Base-by-base conservation (phyloP, 1,140 invertebrate species). In the Nixonia krombeini region DNA sequence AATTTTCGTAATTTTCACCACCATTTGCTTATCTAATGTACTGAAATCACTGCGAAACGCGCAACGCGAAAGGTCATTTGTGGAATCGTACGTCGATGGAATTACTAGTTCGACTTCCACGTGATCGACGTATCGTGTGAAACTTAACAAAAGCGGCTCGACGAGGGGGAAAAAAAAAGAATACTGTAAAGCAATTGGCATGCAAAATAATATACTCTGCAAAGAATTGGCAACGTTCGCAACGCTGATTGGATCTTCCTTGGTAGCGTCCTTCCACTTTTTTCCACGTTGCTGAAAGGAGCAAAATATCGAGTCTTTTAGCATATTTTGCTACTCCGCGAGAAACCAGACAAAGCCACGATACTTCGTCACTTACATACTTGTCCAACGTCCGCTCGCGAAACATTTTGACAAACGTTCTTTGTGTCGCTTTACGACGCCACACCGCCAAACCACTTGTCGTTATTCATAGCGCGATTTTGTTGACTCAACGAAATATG, bases 271-370 rank as follows among this genome's bases (percentile, higher is more conserved):
- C 25, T 4, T 26, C 4, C 9, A 26, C 25, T 26, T 26, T 26
- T 26, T 31, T 8, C 2, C 44, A 37, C 16, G 37, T 42, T 29
- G 40, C 45, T 28, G 58, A 69, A 69, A 69, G 59, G n/a, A n/a
- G n/a, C n/a, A n/a, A n/a, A n/a, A n/a, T n/a, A n/a, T n/a, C 35
- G 40, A 70, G 53, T 58, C 45, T 64, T 59, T 63, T 52, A 59
- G 59, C 51, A 70, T 64, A 70, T 64, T 64, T 49, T n/a, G 46
- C 23, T 33, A 23, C 44, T 40, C 38, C 15, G 38, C 17, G 17
- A 18, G n/a, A n/a, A 16, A 17, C 38, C 38, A 38, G 47, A 69
- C 53, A 55, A 63, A 68, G 47, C 42, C 47, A 51, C 41, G 41
- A 57, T 37, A 47, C 46, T 62, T 37, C 17, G 42, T 42, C 23